These are phyloP conservation scores for Thinocorus orbignyianus DNA, from an alignment of 2,113 vertebrate species.

Conservation along the genomic window DNA sequence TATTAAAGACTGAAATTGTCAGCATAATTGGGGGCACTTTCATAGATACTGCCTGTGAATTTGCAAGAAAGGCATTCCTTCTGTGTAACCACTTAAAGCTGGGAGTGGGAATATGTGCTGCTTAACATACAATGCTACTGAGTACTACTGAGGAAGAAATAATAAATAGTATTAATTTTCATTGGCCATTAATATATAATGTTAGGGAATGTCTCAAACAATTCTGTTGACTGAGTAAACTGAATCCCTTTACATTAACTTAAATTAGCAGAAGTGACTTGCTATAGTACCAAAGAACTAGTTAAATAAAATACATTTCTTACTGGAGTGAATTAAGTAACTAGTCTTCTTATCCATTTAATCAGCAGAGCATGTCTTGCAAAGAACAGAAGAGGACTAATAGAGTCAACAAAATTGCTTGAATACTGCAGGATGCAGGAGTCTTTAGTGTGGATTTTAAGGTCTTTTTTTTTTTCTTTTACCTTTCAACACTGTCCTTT, in stretches of 20 bases:
- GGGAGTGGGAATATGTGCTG: not conserved
- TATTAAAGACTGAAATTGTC: not conserved
- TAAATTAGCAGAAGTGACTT: not conserved
- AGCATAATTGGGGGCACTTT: not conserved
- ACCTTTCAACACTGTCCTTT: not conserved
- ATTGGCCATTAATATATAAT: not conserved
- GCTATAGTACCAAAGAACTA: not conserved
- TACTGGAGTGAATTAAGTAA: not conserved
- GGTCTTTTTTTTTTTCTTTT: not conserved
- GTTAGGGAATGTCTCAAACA: not conserved
- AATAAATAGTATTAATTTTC: not conserved
- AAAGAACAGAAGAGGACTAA: not conserved
- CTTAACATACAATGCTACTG: not conserved
- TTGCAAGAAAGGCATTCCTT: not conserved
- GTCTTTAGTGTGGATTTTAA: not conserved
- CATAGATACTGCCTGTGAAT: accelerated
- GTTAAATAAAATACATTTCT: not conserved
- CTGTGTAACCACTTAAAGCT: not conserved
- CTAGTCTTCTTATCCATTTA: not conserved
- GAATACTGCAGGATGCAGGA: not conserved
- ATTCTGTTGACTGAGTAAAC: not conserved
- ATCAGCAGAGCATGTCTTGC: not conserved
- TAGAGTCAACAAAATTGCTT: not conserved
- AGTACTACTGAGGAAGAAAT: not conserved
- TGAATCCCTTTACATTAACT: not conserved